Percentiles rank a stretch among this genome's conserved stretches.
Evolutionary conservation across 2,797 vertebrate genomes (phyloP).

Genomic region (Salarias fasciatus): DNA sequence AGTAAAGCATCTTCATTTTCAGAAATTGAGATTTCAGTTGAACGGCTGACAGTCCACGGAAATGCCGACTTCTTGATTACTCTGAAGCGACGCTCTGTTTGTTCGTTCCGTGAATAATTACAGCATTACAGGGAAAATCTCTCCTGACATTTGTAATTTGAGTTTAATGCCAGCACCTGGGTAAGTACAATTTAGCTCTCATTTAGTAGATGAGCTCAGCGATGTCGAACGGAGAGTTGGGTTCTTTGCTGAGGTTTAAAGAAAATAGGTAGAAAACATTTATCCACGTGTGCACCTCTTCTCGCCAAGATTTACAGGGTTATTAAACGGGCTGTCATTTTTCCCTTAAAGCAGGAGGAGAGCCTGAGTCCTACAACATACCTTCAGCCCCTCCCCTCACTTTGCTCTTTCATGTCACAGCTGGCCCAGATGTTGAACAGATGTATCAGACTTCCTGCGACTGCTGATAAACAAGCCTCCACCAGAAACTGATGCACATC

Average conservation of each 20-base stretch:
- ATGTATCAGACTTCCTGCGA: constrained; percentile 72
- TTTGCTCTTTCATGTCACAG: constrained; percentile 71
- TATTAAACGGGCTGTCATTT: constrained; percentile 42
- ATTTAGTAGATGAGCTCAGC: constrained; percentile 24
- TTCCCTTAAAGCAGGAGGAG: constrained; percentile 50
- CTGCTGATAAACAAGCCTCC: constrained; percentile 62
- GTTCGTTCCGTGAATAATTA: constrained; percentile 39
- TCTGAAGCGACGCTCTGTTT: constrained; percentile 12
- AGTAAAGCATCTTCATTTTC: constrained; percentile 46
- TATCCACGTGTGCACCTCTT: constrained; percentile 40
- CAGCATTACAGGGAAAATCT: constrained; percentile 16
- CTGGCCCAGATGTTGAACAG: constrained; percentile 81
- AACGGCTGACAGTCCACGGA: constrained; percentile 31
- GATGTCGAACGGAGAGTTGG: constrained; percentile 3
- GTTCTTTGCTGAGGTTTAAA: constrained; percentile 23
- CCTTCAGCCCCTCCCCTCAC: constrained; percentile 39
- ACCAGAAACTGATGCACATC: constrained; percentile 55
- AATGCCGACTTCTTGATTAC: constrained; percentile 18
- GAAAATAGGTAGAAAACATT: constrained; percentile 16
- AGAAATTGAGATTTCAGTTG: constrained; percentile 26
- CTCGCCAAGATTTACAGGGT: constrained; percentile 19
- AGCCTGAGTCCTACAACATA: constrained; percentile 60
- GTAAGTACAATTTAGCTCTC: constrained; percentile 12
- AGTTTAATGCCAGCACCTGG: constrained; percentile 25
- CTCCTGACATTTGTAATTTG: constrained; percentile 27